A percentile compares a stretch with the other conserved stretches of the same genome.
Evolutionary conservation across 1,140 invertebrate genomes (phyloP).

Genomic region (Heterodera schachtii): DNA sequence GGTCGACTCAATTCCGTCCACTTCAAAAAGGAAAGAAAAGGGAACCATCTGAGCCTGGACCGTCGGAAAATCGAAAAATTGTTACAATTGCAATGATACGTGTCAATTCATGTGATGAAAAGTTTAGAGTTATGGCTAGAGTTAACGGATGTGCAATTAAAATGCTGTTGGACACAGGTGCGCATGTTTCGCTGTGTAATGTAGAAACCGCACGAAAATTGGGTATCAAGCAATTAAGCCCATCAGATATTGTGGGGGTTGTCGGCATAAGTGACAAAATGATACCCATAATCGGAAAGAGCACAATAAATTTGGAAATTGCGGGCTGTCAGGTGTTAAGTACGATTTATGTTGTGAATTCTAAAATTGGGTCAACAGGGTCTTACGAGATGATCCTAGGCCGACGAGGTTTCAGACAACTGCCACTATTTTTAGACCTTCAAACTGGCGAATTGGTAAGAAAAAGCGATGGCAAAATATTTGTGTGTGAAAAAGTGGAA

Average conservation of each 20-base stretch:
- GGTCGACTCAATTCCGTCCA: no score
- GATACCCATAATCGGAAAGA: no score
- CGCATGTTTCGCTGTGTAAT: not conserved
- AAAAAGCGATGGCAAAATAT: no score
- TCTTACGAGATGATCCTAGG: not conserved
- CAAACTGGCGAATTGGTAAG: not conserved
- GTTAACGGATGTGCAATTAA: not conserved
- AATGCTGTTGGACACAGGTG: not conserved
- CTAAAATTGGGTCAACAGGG: not conserved
- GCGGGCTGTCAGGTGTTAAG: not conserved
- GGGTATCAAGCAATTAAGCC: not conserved
- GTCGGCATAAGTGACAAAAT: constrained; percentile 2
- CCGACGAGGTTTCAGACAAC: not conserved
- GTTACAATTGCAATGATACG: not conserved
- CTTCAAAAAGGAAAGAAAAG: not conserved
- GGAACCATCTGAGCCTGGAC: no score
- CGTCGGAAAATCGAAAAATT: not conserved
- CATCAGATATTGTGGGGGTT: not conserved
- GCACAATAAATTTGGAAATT: not conserved
- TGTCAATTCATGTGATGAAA: not conserved
- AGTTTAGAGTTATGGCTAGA: not conserved
- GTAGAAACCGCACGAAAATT: not conserved
- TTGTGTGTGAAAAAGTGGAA: no score
- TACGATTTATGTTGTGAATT: not conserved
- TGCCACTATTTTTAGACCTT: no score